Conservation (phyloP, 2,888 invertebrate species). For the Eumerus sabulonum region DNA sequence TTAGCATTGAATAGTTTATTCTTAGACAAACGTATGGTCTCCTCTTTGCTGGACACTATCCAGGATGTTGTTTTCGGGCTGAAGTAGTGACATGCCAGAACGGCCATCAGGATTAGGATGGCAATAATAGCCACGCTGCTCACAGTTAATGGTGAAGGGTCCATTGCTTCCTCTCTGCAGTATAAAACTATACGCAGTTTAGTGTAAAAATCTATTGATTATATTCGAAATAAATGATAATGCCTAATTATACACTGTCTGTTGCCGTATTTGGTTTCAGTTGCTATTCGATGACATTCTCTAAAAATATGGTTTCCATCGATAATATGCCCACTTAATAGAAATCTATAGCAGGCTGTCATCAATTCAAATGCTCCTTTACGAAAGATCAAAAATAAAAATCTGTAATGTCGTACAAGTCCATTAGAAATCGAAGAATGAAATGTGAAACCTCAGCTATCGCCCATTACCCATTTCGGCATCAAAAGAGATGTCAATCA, state of each 20-base stretch:
- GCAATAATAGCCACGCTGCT: constrained; percentile 75
- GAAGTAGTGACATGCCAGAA: constrained; percentile 76
- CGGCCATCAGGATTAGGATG: constrained; percentile 75
- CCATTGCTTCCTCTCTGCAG: constrained; percentile 72
- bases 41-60: constrained; percentile 78
- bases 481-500: constrained; percentile 67
- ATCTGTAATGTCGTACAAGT: constrained; percentile 1
- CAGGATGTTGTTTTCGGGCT: constrained; percentile 77
- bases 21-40: constrained; percentile 78
- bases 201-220: too few relatives aligned
- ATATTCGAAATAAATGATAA: too few relatives aligned
- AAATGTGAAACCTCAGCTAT: constrained; percentile 56
- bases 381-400: constrained; percentile 3
- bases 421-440: constrained; percentile 45
- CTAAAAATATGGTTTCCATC: constrained; percentile 43
- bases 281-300: constrained; percentile 2
- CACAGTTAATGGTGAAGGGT: constrained; percentile 73
- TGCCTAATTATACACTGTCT: constrained; percentile 45
- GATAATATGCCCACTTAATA: constrained; percentile 57
- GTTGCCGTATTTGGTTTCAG: constrained; percentile 48
- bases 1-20: constrained; percentile 82
- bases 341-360: constrained; percentile 56
- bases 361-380: constrained; percentile 31
- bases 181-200: not conserved
- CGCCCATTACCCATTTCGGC: constrained; percentile 57